Conservation (phyloP, 1,140 invertebrate genomes). For the Drosophila pallidifrons region DNA sequence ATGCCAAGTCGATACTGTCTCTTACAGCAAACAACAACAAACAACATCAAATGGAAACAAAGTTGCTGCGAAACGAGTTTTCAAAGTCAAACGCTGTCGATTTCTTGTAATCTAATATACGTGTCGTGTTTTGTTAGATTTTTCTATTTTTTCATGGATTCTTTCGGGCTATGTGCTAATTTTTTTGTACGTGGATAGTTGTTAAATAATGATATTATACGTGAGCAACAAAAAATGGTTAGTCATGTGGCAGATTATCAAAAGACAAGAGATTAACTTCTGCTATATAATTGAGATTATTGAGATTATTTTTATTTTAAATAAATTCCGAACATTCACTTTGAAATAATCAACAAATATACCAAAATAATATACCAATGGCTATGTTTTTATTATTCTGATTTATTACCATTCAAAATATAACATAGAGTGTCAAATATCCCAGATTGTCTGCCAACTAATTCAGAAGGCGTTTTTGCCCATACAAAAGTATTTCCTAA, state of each 20-base stretch:
- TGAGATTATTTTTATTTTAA: too few relatives aligned
- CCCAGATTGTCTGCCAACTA: too few relatives aligned
- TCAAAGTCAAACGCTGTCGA: slow-evolving; percentile 49
- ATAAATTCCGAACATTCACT: too few relatives aligned
- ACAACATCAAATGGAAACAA: slow-evolving; percentile 33
- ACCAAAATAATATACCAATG: too few relatives aligned
- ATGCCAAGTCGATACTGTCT: background rate
- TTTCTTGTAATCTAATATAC: slow-evolving; percentile 68
- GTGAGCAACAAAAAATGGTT: background rate
- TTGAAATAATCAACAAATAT: too few relatives aligned
- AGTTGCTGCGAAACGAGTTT: slow-evolving; percentile 57
- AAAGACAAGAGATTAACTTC: background rate
- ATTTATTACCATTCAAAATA: too few relatives aligned
- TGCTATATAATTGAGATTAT: background rate
- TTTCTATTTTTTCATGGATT: slow-evolving; percentile 18
- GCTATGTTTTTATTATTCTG: too few relatives aligned
- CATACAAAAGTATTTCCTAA: too few relatives aligned
- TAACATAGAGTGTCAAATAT: too few relatives aligned
- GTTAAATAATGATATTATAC: background rate
- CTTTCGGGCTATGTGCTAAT: slow-evolving; percentile 53
- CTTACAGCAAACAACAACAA: slow-evolving; percentile 36
- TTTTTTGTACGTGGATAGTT: slow-evolving; percentile 7
- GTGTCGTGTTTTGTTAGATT: slow-evolving; percentile 26
- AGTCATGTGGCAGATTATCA: background rate
- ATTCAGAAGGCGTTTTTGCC: too few relatives aligned